phyloP scores from a whole-genome alignment of 1,140 invertebrate genomes.

The Brachionus manjavacas region DNA sequence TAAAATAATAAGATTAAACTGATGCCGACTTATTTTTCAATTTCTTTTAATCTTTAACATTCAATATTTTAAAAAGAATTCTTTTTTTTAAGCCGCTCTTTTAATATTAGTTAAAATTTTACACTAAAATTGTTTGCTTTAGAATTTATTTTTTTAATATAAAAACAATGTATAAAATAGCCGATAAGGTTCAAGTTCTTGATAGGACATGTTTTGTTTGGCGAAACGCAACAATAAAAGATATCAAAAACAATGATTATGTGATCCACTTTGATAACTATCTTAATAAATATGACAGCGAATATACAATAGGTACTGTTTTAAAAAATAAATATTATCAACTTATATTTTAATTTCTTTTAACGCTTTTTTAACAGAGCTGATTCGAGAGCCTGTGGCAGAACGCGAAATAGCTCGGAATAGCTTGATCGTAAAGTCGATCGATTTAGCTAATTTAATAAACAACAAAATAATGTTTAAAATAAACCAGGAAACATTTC shows the following conservation, averaged over 20 bases:
- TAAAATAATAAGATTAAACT: not conserved
- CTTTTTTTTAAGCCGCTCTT: not conserved
- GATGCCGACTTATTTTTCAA: not conserved
- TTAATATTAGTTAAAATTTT: not conserved
- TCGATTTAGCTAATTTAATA: not conserved
- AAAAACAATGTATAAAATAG: too few species aligned
- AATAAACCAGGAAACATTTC: not conserved
- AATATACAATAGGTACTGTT: too few species aligned
- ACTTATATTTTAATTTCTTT: too few species aligned
- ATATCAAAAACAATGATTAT: too few species aligned
- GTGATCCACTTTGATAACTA: too few species aligned
- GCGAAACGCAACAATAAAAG: too few species aligned
- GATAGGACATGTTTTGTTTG: too few species aligned
- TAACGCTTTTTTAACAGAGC: too few species aligned
- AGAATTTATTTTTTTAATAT: not conserved
- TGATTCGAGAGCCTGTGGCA: not conserved
- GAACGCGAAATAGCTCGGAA: not conserved
- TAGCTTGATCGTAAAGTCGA: not conserved
- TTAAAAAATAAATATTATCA: too few species aligned
- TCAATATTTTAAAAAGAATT: not conserved
- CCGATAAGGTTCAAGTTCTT: too few species aligned
- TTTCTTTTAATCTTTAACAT: not conserved
- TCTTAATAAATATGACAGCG: too few species aligned
- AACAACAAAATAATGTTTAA: not conserved
- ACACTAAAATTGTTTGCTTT: not conserved